phyloP scores from a whole-genome alignment of 2,888 invertebrate genomes.

The Stomorhina lunata region DNA sequence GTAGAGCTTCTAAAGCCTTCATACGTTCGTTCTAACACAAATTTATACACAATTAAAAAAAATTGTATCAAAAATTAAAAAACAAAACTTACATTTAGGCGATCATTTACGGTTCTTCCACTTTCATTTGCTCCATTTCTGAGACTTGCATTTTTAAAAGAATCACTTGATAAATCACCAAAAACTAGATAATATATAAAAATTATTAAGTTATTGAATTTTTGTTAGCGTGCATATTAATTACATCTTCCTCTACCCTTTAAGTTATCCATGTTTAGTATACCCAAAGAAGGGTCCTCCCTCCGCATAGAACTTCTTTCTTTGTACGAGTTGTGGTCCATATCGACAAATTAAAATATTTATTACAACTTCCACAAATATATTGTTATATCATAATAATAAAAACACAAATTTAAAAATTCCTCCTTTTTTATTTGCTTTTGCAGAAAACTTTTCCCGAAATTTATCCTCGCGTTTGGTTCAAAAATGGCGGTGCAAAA shows the following conservation, averaged over 20 bases:
- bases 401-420: neutral
- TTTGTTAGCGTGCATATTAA: neutral
- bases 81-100: constrained; percentile 69
- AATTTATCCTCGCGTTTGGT: neutral
- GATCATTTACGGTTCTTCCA: constrained; percentile 68
- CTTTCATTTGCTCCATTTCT: constrained; percentile 31
- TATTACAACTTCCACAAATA: neutral
- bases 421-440: neutral
- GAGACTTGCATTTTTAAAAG: constrained; percentile 58
- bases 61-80: neutral
- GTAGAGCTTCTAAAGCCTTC: constrained; percentile 73
- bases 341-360: neutral
- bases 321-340: constrained; percentile 26
- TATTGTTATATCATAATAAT: neutral
- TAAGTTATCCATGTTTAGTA: constrained; percentile 73
- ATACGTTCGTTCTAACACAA: constrained; percentile 71
- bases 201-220: neutral
- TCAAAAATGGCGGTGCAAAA: constrained; percentile 52
- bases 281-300: constrained; percentile 72
- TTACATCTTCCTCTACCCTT: constrained; percentile 69
- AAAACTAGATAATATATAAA: constrained; percentile 71
- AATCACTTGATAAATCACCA: constrained; percentile 71
- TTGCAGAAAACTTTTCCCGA: neutral
- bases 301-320: constrained; percentile 27
- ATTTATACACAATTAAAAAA: constrained; percentile 16